Conservation (phyloP, 1,140 invertebrate species). For the Drosophila triauraria region DNA sequence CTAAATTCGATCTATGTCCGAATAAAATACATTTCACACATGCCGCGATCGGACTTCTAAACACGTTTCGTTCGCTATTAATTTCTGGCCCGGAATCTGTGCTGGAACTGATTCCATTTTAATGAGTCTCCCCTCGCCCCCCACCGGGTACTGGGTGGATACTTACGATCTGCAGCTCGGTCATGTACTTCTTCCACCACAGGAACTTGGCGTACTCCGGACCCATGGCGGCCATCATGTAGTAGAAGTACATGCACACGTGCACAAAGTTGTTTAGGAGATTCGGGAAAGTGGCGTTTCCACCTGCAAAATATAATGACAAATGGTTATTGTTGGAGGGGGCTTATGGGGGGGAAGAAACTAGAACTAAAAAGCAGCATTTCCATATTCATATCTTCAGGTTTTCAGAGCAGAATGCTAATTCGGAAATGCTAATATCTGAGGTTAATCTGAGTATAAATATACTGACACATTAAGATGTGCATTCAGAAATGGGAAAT, state of each 20-base stretch:
- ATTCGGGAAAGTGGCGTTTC: constrained; percentile 96
- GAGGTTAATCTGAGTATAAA: not conserved
- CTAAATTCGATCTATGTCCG: constrained; percentile 50
- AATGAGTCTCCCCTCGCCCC: constrained; percentile 22
- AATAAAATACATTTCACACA: constrained; percentile 63
- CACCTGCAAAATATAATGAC: constrained; percentile 87
- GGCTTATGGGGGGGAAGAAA: not conserved
- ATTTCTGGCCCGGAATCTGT: constrained; percentile 28
- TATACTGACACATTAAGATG: not conserved
- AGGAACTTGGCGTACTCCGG: constrained; percentile 95
- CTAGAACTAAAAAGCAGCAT: not conserved
- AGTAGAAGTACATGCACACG: constrained; percentile 97
- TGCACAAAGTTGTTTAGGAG: constrained; percentile 97
- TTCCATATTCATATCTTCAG: not conserved
- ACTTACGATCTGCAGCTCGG: constrained; percentile 94
- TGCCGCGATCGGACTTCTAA: constrained; percentile 62
- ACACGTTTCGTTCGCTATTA: constrained; percentile 61
- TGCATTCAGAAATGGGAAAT: not conserved
- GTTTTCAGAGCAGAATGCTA: not conserved
- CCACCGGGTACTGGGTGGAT: constrained; percentile 36
- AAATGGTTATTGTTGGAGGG: not conserved
- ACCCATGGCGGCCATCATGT: constrained; percentile 96
- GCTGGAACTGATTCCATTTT: constrained; percentile 67
- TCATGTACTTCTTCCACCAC: constrained; percentile 98
- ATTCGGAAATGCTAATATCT: not conserved